These are phyloP conservation scores for Amphiprion percula DNA, from an alignment of 2,113 vertebrate species.

Conservation along the genomic window DNA sequence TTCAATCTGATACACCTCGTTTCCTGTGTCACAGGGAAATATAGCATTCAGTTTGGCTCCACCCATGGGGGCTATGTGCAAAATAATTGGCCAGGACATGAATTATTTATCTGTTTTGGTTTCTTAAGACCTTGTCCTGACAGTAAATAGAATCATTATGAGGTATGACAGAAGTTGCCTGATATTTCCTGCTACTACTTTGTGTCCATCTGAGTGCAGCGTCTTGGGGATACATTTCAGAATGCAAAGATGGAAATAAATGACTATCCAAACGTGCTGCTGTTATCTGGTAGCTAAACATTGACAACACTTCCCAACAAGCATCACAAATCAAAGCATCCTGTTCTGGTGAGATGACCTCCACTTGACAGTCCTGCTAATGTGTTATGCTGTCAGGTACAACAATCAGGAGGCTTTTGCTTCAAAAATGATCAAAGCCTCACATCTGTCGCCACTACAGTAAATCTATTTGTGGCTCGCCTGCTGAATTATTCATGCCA, in stretches of 20 bases:
- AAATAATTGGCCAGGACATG: slow-evolving; percentile 45
- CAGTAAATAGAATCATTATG: neutral
- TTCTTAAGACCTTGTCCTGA: slow-evolving; percentile 20
- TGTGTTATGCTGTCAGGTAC: slow-evolving; percentile 14
- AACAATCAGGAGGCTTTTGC: slow-evolving; percentile 44
- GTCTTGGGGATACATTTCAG: neutral
- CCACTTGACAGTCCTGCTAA: slow-evolving; percentile 3
- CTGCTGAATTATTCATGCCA: slow-evolving; percentile 64
- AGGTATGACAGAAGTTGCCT: neutral
- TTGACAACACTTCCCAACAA: neutral
- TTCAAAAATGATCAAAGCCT: slow-evolving; percentile 63
- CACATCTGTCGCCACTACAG: slow-evolving; percentile 40
- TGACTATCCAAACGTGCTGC: neutral
- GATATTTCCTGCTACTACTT: neutral
- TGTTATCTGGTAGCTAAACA: neutral
- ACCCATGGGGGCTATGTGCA: slow-evolving; percentile 26
- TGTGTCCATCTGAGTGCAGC: neutral
- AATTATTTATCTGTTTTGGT: slow-evolving; percentile 48
- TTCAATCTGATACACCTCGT: slow-evolving; percentile 38
- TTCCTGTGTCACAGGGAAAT: slow-evolving; percentile 48
- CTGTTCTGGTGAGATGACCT: slow-evolving; percentile 26
- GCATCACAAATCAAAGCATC: slow-evolving; percentile 7
- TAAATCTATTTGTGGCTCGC: slow-evolving; percentile 68
- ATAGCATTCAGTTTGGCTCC: slow-evolving; percentile 16
- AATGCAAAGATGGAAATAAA: neutral